Percentiles rank a stretch among this genome's conserved stretches.
These are phyloP conservation scores for Drosophila pullipes DNA, from an alignment of 2,888 invertebrate species.

Conservation along the genomic window DNA sequence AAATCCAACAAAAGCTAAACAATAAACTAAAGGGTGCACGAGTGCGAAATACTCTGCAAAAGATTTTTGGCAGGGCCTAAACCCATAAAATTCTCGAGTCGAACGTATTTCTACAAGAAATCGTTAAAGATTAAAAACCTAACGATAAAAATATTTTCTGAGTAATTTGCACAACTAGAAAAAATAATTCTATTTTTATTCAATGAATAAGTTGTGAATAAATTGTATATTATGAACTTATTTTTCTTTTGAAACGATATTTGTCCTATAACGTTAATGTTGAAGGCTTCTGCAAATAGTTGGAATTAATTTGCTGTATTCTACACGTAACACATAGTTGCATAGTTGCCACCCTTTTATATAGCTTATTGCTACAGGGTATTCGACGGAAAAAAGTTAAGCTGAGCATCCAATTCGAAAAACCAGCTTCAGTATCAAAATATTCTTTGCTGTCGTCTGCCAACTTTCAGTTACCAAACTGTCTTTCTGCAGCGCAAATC, in stretches of 20 bases:
- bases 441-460: slow-evolving; percentile 58
- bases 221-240: not conserved
- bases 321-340: not conserved
- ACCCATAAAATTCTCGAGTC: not conserved
- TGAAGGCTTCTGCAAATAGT: not conserved
- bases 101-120: not conserved
- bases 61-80: not conserved
- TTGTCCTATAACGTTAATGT: not conserved
- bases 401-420: slow-evolving; percentile 58
- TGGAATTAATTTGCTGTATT: not conserved
- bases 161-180: not conserved
- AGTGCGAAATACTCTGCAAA: slow-evolving; percentile 21
- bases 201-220: not conserved
- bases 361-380: slow-evolving; percentile 36
- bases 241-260: not conserved
- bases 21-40: not conserved
- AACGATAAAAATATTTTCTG: not conserved
- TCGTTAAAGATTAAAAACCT: not conserved
- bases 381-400: slow-evolving; percentile 39
- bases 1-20: not conserved
- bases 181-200: not conserved
- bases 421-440: slow-evolving; percentile 67
- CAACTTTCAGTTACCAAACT: slow-evolving; percentile 69
- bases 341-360: slow-evolving; percentile 6
- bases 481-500: slow-evolving; percentile 66